These are phyloP conservation scores for Morpho helenor DNA, from an alignment of 2,888 invertebrate species.

Conservation along the genomic window DNA sequence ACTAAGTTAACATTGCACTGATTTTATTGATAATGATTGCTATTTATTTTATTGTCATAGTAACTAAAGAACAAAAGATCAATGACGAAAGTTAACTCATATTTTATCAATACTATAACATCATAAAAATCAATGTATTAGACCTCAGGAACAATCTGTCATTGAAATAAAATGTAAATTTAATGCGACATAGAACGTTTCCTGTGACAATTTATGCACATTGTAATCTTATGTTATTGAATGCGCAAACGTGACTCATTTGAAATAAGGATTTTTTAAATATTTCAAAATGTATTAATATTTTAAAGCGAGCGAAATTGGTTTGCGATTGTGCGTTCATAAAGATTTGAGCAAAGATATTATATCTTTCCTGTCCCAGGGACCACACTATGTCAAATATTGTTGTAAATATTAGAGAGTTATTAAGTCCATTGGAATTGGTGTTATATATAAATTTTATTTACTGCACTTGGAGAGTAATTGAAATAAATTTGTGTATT, in stretches of 20 bases:
- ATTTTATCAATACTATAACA: no score
- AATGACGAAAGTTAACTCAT: no score
- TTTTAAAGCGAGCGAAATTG: not conserved
- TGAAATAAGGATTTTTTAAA: not conserved
- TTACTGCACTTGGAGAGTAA: conserved; percentile 48
- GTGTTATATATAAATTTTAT: conserved; percentile 48
- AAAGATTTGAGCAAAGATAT: conserved; percentile 13
- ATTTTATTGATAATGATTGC: conserved; percentile 36
- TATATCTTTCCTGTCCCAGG: conserved; percentile 29
- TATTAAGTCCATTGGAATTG: conserved; percentile 54
- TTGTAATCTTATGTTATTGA: conserved; percentile 21
- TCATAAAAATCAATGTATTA: no score
- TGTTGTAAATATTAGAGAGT: conserved; percentile 64
- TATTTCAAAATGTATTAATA: not conserved
- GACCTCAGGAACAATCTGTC: not conserved
- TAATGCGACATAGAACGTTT: conserved; percentile 36
- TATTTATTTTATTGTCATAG: conserved; percentile 29
- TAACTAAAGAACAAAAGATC: conserved; percentile 3
- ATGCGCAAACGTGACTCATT: conserved; percentile 26
- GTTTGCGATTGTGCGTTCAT: conserved; percentile 27
- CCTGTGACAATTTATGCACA: conserved; percentile 28
- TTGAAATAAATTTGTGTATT: conserved; percentile 53
- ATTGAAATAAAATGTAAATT: conserved; percentile 9
- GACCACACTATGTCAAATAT: conserved; percentile 38
- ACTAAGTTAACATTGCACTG: conserved; percentile 38